Evolutionary conservation across 2,797 vertebrate genomes (phyloP).

Genomic region (Lepus townsendii): DNA sequence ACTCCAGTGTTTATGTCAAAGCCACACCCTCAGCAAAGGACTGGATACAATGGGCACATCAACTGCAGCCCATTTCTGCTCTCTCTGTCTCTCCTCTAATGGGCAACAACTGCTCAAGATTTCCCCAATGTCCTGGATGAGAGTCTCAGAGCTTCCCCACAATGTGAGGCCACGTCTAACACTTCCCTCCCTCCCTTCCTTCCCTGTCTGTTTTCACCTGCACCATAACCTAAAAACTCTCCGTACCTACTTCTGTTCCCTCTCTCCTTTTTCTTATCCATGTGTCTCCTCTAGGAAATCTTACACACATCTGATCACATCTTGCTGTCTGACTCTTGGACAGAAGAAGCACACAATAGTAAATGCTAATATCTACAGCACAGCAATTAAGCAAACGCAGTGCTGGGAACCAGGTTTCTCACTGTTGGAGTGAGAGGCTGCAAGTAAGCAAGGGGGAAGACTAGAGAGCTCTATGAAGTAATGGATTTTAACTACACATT

Average conservation of each 20-base stretch:
- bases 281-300: background rate
- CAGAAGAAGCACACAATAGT: background rate
- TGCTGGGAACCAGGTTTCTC: background rate
- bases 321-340: background rate
- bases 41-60: background rate
- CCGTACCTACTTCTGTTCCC: background rate
- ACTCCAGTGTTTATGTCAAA: background rate
- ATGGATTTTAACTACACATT: background rate
- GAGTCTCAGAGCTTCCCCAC: background rate
- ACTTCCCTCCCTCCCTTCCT: background rate
- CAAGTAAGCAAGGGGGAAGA: background rate
- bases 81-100: background rate
- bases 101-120: background rate
- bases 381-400: slow-evolving; percentile 16
- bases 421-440: background rate
- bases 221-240: background rate
- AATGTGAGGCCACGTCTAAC: background rate
- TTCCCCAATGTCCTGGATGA: background rate
- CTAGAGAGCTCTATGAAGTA: background rate
- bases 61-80: background rate
- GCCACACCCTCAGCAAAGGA: background rate
- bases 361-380: background rate
- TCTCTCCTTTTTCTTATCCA: background rate
- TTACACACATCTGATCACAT: background rate
- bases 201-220: background rate